A percentile compares a stretch with the other conserved stretches of the same genome.
Evolutionary conservation across 2,797 vertebrate species (phyloP).

Genomic region (Enteromius unitaeniatus): DNA sequence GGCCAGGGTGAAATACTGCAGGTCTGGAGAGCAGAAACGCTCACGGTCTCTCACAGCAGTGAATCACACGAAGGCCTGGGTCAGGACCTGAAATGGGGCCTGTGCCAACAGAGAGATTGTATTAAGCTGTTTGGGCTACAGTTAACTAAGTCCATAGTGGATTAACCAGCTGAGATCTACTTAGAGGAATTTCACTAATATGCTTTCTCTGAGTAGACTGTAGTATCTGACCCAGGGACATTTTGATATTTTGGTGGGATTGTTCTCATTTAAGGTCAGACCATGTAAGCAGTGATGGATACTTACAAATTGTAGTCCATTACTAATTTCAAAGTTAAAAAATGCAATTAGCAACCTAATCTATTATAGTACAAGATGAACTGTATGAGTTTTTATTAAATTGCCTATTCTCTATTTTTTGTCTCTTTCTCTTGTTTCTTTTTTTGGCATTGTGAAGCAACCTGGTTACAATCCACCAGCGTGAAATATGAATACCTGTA

Average conservation of each 20-base stretch:
- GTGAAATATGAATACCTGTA: no score
- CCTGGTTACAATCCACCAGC: no score
- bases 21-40: neutral
- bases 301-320: neutral
- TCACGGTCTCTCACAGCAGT: neutral
- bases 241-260: neutral
- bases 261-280: neutral
- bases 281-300: neutral
- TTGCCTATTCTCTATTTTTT: no score
- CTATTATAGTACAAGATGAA: neutral
- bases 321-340: neutral
- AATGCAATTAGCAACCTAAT: neutral
- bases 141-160: conserved; percentile 7
- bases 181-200: conserved; percentile 22
- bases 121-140: conserved; percentile 34
- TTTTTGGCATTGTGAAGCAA: no score
- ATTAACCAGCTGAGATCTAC: conserved; percentile 26
- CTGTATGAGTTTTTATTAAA: no score
- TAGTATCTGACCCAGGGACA: neutral
- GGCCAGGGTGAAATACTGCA: neutral
- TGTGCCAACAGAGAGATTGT: conserved; percentile 23
- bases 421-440: no score
- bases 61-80: neutral
- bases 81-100: neutral
- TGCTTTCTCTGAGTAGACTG: conserved; percentile 2